Evolutionary conservation across 1,140 invertebrate species (phyloP).

Genomic region (Drosophila nikananu): DNA sequence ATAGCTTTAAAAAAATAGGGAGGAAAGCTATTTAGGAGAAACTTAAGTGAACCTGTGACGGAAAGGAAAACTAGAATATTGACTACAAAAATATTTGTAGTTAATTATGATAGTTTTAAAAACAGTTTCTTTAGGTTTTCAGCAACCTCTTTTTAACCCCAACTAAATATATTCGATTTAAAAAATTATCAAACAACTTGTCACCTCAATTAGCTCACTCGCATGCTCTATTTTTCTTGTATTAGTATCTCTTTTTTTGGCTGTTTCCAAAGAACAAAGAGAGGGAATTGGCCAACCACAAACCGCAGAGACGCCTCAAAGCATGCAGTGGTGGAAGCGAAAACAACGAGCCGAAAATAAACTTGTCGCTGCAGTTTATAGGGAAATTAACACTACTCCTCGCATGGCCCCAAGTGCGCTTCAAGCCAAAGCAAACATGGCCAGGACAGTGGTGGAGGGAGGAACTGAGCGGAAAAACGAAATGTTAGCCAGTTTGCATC

Average conservation of each 20-base stretch:
- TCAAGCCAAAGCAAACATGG: constrained; percentile 63
- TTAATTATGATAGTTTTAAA: background rate
- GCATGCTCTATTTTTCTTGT: background rate
- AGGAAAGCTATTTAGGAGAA: background rate
- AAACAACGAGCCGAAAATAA: constrained; percentile 57
- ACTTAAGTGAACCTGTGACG: background rate
- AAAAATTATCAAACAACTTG: background rate
- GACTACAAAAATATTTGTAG: background rate
- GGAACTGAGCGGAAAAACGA: constrained; percentile 25
- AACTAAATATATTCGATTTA: background rate
- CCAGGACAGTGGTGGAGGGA: constrained; percentile 3
- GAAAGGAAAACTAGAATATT: background rate
- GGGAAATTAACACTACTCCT: constrained; percentile 62
- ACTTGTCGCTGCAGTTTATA: constrained; percentile 63
- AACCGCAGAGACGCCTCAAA: constrained; percentile 27
- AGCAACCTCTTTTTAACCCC: background rate
- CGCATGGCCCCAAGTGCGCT: constrained; percentile 34
- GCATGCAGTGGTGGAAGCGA: constrained; percentile 26
- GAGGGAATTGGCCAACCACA: constrained; percentile 9
- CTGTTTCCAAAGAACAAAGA: background rate
- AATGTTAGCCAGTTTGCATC: constrained; percentile 44
- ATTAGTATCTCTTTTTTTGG: background rate
- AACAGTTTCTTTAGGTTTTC: background rate
- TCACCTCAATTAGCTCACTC: background rate
- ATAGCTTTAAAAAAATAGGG: too few relatives aligned